A percentile compares a stretch with the other conserved stretches of the same genome.
Conservation (phyloP, 2,113 vertebrate species). For the Corvus hawaiiensis region DNA sequence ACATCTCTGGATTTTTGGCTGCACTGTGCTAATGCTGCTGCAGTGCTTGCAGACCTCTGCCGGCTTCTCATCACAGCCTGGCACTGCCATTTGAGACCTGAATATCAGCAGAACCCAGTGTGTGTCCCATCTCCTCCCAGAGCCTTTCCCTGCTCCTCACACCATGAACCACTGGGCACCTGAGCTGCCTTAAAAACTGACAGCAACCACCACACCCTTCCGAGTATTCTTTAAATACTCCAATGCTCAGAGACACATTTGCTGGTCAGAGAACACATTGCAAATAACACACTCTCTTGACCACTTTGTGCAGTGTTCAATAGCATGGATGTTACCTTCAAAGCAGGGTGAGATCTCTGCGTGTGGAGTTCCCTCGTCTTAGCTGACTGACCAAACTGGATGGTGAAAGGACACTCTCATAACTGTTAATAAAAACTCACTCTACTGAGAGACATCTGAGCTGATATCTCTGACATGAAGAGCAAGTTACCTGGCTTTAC, state of each 20-base stretch:
- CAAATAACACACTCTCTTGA: not conserved
- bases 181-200: not conserved
- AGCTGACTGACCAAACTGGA: not conserved
- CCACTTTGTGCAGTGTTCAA: not conserved
- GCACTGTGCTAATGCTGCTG: not conserved
- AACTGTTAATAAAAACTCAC: not conserved
- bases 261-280: not conserved
- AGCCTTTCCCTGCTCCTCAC: not conserved
- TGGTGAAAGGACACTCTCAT: not conserved
- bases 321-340: not conserved
- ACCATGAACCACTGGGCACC: accelerated
- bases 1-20: not conserved
- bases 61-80: not conserved
- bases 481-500: not conserved
- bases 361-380: not conserved
- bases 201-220: not conserved
- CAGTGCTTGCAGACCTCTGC: not conserved
- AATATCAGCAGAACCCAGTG: not conserved
- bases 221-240: not conserved
- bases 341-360: not conserved
- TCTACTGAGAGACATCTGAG: not conserved
- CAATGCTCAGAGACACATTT: not conserved
- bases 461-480: not conserved
- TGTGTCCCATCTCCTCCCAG: not conserved
- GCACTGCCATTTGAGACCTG: not conserved